A percentile compares a stretch with the other conserved stretches of the same genome.
phyloP scores from a whole-genome alignment of 2,888 invertebrate genomes.

The Drosophila pseudotalamancana region DNA sequence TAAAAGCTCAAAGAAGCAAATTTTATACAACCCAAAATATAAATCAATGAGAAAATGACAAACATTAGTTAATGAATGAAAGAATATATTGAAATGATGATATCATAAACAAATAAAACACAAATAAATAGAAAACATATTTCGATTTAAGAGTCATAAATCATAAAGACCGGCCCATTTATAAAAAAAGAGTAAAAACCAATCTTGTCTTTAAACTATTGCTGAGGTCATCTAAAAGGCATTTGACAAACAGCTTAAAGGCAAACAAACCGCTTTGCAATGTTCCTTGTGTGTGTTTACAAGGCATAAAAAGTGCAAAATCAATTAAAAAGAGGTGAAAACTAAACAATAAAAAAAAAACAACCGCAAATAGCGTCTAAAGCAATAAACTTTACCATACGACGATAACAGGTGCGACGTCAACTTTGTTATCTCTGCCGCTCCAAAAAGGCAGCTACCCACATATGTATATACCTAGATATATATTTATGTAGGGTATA shows the following conservation, averaged over 20 bases:
- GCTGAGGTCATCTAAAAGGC: constrained; percentile 68
- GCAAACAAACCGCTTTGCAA: constrained; percentile 58
- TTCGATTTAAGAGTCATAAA: constrained; percentile 29
- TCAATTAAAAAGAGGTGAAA: constrained; percentile 73
- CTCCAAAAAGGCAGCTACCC: constrained; percentile 14
- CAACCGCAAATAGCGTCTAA: constrained; percentile 58
- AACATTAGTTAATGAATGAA: constrained; percentile 4
- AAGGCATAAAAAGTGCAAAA: constrained; percentile 55
- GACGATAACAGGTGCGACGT: constrained; percentile 61
- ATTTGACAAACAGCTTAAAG: constrained; percentile 16
- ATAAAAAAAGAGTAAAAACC: background rate
- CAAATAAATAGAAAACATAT: constrained; percentile 11
- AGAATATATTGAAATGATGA: constrained; percentile 1
- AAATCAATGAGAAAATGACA: constrained; percentile 2
- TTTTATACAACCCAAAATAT: background rate
- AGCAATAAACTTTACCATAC: constrained; percentile 65
- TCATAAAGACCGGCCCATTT: constrained; percentile 27
- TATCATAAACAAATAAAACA: constrained; percentile 28
- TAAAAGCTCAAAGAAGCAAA: constrained; percentile 19
- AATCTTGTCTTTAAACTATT: constrained; percentile 2
- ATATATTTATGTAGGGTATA: background rate
- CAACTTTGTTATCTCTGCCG: constrained; percentile 50
- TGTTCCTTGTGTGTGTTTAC: constrained; percentile 1
- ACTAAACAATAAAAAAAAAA: constrained; percentile 66
- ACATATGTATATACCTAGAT: background rate